Conservation (phyloP, 2,113 vertebrate species). For the Otolemur garnettii region DNA sequence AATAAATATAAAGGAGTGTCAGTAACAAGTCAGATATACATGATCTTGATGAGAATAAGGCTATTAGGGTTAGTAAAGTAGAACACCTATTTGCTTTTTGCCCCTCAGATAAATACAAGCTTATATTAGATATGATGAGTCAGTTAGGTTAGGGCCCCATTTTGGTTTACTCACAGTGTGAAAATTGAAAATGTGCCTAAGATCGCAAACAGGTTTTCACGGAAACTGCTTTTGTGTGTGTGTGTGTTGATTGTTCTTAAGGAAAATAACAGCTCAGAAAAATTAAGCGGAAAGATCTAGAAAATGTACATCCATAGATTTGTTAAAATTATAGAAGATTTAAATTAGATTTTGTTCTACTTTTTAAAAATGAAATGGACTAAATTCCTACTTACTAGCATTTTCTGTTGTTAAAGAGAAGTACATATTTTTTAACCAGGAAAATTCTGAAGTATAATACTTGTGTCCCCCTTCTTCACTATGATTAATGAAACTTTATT, state of each 20-base stretch:
- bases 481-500: constrained; percentile 33
- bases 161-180: not conserved
- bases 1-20: not conserved
- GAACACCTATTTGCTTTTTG: not conserved
- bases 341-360: constrained; percentile 11
- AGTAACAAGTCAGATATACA: not conserved
- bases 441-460: not conserved
- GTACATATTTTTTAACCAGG: not conserved
- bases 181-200: not conserved
- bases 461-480: rapidly evolving
- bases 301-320: not conserved
- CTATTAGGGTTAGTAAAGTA: not conserved
- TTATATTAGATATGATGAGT: not conserved
- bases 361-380: not conserved
- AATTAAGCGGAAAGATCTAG: not conserved
- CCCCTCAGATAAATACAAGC: not conserved
- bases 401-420: constrained; percentile 26
- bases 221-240: not conserved
- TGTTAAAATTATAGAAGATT: constrained; percentile 38
- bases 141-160: not conserved
- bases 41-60: not conserved
- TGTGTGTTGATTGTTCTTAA: constrained; percentile 6
- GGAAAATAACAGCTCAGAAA: constrained; percentile 37
- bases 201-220: not conserved
- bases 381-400: not conserved